A percentile compares a stretch with the other conserved stretches of the same genome.
Evolutionary conservation across 64 coral and sea anemone genomes (phyloP).

Genomic region (Montipora efflorescens): DNA sequence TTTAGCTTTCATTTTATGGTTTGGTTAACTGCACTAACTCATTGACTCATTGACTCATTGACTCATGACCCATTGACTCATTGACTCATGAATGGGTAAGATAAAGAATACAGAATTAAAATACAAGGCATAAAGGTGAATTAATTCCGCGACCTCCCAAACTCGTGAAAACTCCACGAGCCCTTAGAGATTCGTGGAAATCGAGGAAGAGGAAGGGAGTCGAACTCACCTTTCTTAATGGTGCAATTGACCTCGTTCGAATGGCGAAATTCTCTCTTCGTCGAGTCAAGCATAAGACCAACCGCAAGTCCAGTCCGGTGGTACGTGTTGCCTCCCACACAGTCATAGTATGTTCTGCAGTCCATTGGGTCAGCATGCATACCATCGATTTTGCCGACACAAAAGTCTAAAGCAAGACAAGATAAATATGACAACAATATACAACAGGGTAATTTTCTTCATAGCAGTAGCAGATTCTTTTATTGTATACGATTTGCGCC

Average conservation of each 20-base stretch:
- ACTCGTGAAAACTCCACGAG: no score
- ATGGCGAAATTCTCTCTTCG: background rate
- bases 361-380: constrained; percentile 27
- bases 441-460: no score
- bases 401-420: constrained; percentile 6
- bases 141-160: no score
- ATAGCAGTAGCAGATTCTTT: background rate
- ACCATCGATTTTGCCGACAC: constrained; percentile 36
- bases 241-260: constrained; percentile 6
- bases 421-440: background rate
- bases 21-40: no score
- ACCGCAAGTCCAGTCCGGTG: background rate
- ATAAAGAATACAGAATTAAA: no score
- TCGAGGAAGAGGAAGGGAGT: background rate
- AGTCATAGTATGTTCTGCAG: constrained; percentile 43
- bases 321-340: background rate
- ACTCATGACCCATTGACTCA: no score
- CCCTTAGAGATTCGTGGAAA: no score
- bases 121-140: no score
- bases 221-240: constrained; percentile 14
- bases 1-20: no score
- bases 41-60: no score
- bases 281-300: constrained; percentile 25
- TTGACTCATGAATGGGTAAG: no score
- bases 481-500: background rate